Conservation (phyloP, 1,140 invertebrate species). For the Heliothis subflexa region DNA sequence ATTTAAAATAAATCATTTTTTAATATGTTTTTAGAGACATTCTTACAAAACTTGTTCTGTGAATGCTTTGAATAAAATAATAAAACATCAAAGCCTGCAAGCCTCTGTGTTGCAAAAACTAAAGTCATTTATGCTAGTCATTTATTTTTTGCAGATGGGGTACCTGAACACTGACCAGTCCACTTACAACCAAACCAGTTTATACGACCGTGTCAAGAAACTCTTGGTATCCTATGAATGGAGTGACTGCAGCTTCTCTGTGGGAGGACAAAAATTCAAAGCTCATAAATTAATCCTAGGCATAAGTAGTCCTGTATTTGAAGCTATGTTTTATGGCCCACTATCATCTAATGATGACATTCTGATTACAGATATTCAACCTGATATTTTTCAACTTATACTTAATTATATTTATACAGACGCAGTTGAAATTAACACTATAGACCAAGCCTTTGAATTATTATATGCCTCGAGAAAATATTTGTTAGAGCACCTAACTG, state of each 20-base stretch:
- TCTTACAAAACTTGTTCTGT: constrained; percentile 1
- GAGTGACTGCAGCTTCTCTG: constrained; percentile 86
- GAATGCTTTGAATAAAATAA: not conserved
- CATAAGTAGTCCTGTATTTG: constrained; percentile 91
- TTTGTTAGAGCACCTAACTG: constrained; percentile 84
- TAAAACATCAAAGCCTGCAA: constrained; percentile 11
- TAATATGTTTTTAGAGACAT: not conserved
- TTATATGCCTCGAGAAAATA: constrained; percentile 87
- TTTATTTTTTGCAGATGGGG: constrained; percentile 73
- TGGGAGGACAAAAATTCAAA: constrained; percentile 84
- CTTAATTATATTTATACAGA: constrained; percentile 87
- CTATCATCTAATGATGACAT: constrained; percentile 85
- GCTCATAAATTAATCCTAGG: constrained; percentile 90
- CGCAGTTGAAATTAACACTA: constrained; percentile 80
- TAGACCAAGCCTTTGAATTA: constrained; percentile 86
- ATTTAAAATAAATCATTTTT: not conserved
- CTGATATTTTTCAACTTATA: constrained; percentile 85
- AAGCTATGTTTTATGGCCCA: constrained; percentile 91
- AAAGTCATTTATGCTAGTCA: not conserved
- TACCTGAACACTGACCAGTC: constrained; percentile 59
- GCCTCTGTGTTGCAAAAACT: constrained; percentile 16
- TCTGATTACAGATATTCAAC: constrained; percentile 84
- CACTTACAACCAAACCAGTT: constrained; percentile 62
- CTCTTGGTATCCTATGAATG: constrained; percentile 83
- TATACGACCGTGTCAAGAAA: constrained; percentile 83